Conservation (phyloP, 2,797 vertebrate species). For the Smutsia gigantea region DNA sequence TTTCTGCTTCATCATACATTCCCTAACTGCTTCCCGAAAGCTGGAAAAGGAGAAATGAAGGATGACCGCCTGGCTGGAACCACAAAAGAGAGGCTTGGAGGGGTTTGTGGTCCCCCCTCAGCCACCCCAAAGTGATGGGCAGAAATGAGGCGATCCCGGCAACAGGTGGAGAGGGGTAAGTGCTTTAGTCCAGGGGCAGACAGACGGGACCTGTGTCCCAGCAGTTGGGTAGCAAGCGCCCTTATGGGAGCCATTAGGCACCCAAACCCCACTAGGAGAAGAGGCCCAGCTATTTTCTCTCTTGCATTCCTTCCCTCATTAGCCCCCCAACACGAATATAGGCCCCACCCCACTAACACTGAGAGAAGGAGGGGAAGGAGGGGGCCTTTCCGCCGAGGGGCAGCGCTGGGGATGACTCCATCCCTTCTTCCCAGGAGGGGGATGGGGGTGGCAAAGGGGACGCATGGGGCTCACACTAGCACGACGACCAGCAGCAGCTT, state of each 20-base stretch:
- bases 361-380: slow-evolving; percentile 54
- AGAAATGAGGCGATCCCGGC: slow-evolving; percentile 87
- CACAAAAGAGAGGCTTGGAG: slow-evolving; percentile 83
- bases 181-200: slow-evolving; percentile 67
- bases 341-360: slow-evolving; percentile 61
- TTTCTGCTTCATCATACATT: slow-evolving; percentile 92
- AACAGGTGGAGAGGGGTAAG: slow-evolving; percentile 93
- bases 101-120: slow-evolving; percentile 64
- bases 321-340: not conserved
- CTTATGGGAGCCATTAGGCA: not conserved
- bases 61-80: slow-evolving; percentile 87
- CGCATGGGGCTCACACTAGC: not conserved
- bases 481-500: not conserved
- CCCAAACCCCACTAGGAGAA: slow-evolving; percentile 40
- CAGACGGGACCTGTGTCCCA: not conserved
- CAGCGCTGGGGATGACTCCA: not conserved
- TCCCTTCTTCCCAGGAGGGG: not conserved
- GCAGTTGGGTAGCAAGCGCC: not conserved
- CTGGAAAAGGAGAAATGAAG: slow-evolving; percentile 89
- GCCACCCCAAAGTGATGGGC: slow-evolving; percentile 80
- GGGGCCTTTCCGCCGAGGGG: not conserved
- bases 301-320: not conserved
- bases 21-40: slow-evolving; percentile 91
- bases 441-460: not conserved
- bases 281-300: slow-evolving; percentile 27